phyloP scores from a whole-genome alignment of 2,888 invertebrate genomes.

The Platycheirus rosarum region DNA sequence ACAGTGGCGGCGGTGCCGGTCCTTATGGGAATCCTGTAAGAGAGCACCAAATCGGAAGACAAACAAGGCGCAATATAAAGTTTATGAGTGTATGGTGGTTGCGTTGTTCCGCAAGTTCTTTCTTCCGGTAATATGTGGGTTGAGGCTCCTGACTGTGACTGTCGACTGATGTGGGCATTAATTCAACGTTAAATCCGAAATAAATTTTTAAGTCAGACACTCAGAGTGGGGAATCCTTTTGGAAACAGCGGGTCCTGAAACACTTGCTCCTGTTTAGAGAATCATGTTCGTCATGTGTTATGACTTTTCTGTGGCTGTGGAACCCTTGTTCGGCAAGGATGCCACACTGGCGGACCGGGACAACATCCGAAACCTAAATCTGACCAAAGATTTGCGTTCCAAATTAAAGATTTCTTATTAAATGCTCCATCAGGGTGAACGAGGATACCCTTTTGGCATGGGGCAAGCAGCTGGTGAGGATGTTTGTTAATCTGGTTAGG shows the following conservation, averaged over 20 bases:
- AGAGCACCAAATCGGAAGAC: conserved; percentile 40
- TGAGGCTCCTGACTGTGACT: conserved; percentile 3
- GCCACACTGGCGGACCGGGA: conserved; percentile 17
- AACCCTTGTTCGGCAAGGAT: conserved; percentile 44
- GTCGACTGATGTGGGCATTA: conserved; percentile 54
- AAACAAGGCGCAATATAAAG: conserved; percentile 55
- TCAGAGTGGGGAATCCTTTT: conserved; percentile 24
- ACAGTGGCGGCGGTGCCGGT: conserved; percentile 8
- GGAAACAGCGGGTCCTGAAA: conserved; percentile 26
- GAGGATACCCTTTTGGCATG: conserved; percentile 41
- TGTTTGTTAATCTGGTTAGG: conserved; percentile 63
- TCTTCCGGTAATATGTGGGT: conserved; percentile 52
- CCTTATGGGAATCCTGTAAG: conserved; percentile 22
- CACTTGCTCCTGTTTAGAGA: conserved; percentile 23
- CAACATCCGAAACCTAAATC: conserved; percentile 60
- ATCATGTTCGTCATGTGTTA: conserved; percentile 66
- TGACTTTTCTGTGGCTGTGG: conserved; percentile 65
- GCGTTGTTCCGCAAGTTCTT: conserved; percentile 45
- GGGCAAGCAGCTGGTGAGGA: conserved; percentile 48
- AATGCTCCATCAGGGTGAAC: conserved; percentile 32
- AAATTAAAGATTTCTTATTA: conserved; percentile 60
- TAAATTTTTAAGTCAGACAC: conserved; percentile 65
- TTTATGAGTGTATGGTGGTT: conserved; percentile 60
- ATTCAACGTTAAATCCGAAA: conserved; percentile 58
- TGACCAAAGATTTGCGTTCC: conserved; percentile 62